phyloP scores from a whole-genome alignment of 2,888 invertebrate genomes.

The Oegoconia quadripuncta region DNA sequence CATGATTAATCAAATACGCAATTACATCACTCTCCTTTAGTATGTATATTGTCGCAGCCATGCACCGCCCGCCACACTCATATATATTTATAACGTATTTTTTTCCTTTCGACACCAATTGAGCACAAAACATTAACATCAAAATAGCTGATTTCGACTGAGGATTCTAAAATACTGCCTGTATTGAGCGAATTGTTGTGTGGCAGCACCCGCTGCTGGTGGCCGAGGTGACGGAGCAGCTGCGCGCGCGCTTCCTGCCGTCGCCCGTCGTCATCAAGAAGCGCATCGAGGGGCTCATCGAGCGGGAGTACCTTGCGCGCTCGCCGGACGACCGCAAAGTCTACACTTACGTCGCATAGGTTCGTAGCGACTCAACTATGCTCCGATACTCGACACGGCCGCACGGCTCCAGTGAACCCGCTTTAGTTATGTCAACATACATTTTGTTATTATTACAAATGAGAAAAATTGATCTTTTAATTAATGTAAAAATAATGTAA shows the following conservation, averaged over 20 bases:
- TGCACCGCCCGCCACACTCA: too few relatives aligned
- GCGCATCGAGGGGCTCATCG: conserved; percentile 99
- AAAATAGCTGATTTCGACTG: too few relatives aligned
- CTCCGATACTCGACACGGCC: background rate
- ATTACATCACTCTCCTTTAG: too few relatives aligned
- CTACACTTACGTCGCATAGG: conserved; percentile 96
- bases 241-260: conserved; percentile 97
- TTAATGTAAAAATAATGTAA: conserved; percentile 61
- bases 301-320: conserved; percentile 98
- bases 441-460: conserved; percentile 8
- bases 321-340: conserved; percentile 98
- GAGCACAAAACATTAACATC: too few relatives aligned
- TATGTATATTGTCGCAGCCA: too few relatives aligned
- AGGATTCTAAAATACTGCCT: too few relatives aligned
- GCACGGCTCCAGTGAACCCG: background rate
- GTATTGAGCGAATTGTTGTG: background rate
- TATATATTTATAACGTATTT: too few relatives aligned
- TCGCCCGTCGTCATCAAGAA: conserved; percentile 99
- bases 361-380: conserved; percentile 29
- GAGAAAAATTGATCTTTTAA: conserved; percentile 12
- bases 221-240: conserved; percentile 97
- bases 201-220: conserved; percentile 94
- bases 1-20: too few relatives aligned
- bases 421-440: conserved; percentile 7
- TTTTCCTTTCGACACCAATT: too few relatives aligned